Percentiles rank a stretch among this genome's conserved stretches.
These are phyloP conservation scores for Parauchenoglanis punctatus DNA, from an alignment of 2,797 vertebrate species.

Conservation along the genomic window DNA sequence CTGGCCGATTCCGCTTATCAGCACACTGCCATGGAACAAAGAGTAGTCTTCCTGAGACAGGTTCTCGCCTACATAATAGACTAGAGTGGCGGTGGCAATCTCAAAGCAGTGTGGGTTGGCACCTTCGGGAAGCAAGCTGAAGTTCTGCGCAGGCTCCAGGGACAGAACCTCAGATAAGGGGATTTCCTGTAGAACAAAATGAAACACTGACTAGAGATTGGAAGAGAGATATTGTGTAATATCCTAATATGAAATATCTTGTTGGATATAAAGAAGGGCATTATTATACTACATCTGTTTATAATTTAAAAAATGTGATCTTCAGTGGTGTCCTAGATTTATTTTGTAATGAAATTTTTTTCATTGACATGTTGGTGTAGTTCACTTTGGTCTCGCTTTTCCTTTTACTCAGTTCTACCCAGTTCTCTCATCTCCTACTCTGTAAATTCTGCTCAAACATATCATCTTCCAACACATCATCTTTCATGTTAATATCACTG, in stretches of 20 bases:
- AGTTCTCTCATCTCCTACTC: not conserved
- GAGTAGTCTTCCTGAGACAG: conserved; percentile 69
- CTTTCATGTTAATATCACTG: not conserved
- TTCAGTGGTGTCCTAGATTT: not conserved
- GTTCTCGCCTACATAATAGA: conserved; percentile 94
- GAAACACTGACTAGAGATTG: not conserved
- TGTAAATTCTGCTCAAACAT: not conserved
- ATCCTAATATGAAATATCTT: not conserved
- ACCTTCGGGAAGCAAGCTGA: conserved; percentile 81
- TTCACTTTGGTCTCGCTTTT: not conserved
- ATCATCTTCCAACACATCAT: not conserved
- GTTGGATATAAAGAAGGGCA: not conserved
- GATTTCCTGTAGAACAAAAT: conserved; percentile 82
- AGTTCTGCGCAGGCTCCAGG: conserved; percentile 86
- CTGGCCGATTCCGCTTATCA: conserved; percentile 84
- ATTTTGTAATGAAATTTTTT: not conserved
- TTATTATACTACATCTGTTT: not conserved
- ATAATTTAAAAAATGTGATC: not conserved
- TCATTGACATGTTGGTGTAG: not conserved
- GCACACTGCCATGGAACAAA: conserved; percentile 72
- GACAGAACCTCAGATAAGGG: conserved; percentile 94
- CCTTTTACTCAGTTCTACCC: not conserved
- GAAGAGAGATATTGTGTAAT: not conserved
- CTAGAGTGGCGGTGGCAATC: conserved; percentile 86
- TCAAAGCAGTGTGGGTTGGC: conserved; percentile 92